Base-by-base conservation (phyloP, 2,888 invertebrate genomes). In the Leptopterna dolabrata region DNA sequence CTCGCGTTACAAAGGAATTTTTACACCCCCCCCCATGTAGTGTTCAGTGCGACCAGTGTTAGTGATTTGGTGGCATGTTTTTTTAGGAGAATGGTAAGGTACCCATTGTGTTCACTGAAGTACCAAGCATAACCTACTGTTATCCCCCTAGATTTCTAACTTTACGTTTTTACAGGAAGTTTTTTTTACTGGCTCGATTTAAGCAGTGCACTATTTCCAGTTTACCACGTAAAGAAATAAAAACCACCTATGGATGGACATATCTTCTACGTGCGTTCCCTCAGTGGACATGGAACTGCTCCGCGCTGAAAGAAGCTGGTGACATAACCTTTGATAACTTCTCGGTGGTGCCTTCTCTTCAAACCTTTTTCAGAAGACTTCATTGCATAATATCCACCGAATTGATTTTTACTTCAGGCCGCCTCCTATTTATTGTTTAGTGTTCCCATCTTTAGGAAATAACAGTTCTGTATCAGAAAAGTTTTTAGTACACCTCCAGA, bases 21-120 rank as follows among this genome's bases (percentile, higher is more conserved):
- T 24, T 24, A 13, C 24, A 24, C 24, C 19, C 63, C 24, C 24
- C 19, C 63, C 24, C 63, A 7, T 11, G 13, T 7, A 63, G 63
- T 63, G 63, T 63, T 63, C 63, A 27, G n/a, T n/a, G 63, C 19
- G 63, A 27, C 27, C 63, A 63, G 63, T 63, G 63, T 24, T 36
- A 24, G 63, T 63, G 63, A 63, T 63, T 63, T 19, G 24, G 63
- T 24, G 63, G 63, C 24, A 63, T 55, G 24, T 24, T 63, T n/a
- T n/a, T n/a, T 63, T 24, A 63, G 63, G 63, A 63, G 24, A 47
- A 63, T 63, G 63, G 63, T 63, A 63, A 63, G 63, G 63, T 24
- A 27, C 27, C 78, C 43, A 78, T 78, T 78, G 78, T 45, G 78
- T 45, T 78, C 43, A 45, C 78, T 78, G 78, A 78, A 78, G 45